Evolutionary conservation across 2,113 vertebrate genomes (phyloP), one percentile per base, ranked within the genome.

Genomic region (Pseudopodoces humilis): DNA sequence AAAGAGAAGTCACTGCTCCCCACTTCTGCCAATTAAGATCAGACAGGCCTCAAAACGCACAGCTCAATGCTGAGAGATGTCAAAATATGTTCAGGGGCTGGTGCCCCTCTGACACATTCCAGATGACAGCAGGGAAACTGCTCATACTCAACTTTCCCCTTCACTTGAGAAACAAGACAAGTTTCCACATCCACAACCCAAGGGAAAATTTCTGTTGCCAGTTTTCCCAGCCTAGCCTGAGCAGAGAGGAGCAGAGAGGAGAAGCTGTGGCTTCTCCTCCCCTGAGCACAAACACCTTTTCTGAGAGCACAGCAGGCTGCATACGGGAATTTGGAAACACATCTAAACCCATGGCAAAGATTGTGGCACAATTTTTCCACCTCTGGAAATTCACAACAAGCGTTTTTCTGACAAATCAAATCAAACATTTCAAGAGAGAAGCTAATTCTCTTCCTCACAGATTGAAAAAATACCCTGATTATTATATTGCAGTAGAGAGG

Each of bases 351-450:
- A 14, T 8, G 7, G 27, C 49, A 83, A 55, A 63, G 18, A 47
- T 22, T 27, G 31, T 63, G 27, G 43, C 50, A 35, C 35, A 37
- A 20, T 37, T 80, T 85, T 80, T 90, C 59, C 27, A 87, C 22
- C 7, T 53, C 79, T 86, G 55, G 50, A 94, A 78, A 70, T 81
- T 41, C 49, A 56, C 2, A 2, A 52, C 85, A 81, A 88, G 49
- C 13, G 86, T 92, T 92, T 64, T 82, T 53, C 76, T 92, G 83
- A 67, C 92, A 96, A 86, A 85, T 52, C 83, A 84, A 82, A 94
- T 92, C 89, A 83, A 27, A 39, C 23, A 30, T 71, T 81, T 75
- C 43, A 90, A 88, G 53, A 71, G 8, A 58, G 82, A 92, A 70
- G 62, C 59, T 70, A 83, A 78, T 86, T 77, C 72, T 76, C 30